Base-by-base conservation (phyloP, 2,113 vertebrate genomes). In the Crotalus viridis region DNA sequence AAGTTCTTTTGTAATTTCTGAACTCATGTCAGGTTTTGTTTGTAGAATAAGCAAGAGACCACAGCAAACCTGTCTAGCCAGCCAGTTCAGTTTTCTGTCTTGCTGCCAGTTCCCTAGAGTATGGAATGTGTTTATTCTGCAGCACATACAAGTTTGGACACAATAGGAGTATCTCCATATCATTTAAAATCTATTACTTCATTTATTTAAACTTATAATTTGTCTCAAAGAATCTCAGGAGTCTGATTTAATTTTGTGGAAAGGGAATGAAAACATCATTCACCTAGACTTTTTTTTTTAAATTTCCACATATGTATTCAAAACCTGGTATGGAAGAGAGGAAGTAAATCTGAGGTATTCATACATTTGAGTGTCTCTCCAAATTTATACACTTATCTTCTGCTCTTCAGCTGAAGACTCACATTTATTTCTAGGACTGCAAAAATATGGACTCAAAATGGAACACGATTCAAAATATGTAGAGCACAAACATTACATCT, bases 11-110 rank as follows among this genome's bases (percentile, higher is more conserved):
- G 13, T 89, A 87, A 93, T 48, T 59, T 51, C 24, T 92, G 89
- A 87, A 24, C 46, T 87, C 48, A 87, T 55, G 81, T 21, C 21
- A 87, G 48, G 10, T 69, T 51, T 33, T 85, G 59, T 92, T 64
- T 85, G 54, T 92, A 92, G 28, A 85, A 55, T 85, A 89, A 92
- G 92, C 92, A 92, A 21, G 54, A 89, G 69, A 85, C 22, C 56
- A 48, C 56, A 87, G 88, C 81, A 90, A 93, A 93, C 92, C 74
- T 54, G 92, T 87, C 56, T 87, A 93, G 81, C 92, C 81, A 87
- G 92, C n/a, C 46, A 43, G 89, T 90, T 90, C 81, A 64, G 89
- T 51, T 74, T 52, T 93, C 64, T 90, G 48, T 46, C 56, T 54
- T 90, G n/a, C 33, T 93, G 92, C 74, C 89, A 93, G 59, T 2